Base-by-base conservation (phyloP, 1,140 invertebrate genomes). In the Hylyphantes graminicola region DNA sequence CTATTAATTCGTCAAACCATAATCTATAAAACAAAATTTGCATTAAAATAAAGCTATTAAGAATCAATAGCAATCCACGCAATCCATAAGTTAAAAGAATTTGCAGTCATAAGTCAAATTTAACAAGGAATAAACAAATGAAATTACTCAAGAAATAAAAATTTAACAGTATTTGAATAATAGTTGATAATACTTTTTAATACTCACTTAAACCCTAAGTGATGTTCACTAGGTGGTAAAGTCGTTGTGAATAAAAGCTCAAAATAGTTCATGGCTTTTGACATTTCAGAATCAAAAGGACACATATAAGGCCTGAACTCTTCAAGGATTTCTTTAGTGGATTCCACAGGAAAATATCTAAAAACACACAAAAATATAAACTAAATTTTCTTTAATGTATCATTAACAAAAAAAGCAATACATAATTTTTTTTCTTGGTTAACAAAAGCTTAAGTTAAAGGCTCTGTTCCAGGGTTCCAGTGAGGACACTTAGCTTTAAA, bases 311-410 rank as follows among this genome's bases (percentile, higher is more conserved):
- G 82, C 54, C 74, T 59, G 51, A 76, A 77, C 61, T 85, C 73
- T 7, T 85, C 94, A 77, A 98, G 89, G 87, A 98, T 97, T 90
- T 98, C 96, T 89, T 94, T 92, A 0, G 96, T 97, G 2, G 96
- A 93, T 19, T 90, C 89, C 19, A 92, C 87, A 7, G 93, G 91
- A 88, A 96, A 96, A 89, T 95, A 96, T 57, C 93, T 95, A 88
- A 61, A 85, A 89, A 88, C n/a, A 12, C n/a, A 2, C n/a, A 1
- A 59, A 59, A 59, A 59, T 2, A 6, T 5, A 35, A 35, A 35
- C 5, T 35, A 35, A 35, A 35, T 35, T 35, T 35, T 35, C 35
- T 35, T 1, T 2, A 35, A 35, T 35, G 1, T 2, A 35, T 35
- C 35, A 35, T 35, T 35, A 35, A 35, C 35, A 35, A 35, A 35